Base-by-base conservation (phyloP, 2,113 vertebrate genomes). In the Todiramphus chloris region DNA sequence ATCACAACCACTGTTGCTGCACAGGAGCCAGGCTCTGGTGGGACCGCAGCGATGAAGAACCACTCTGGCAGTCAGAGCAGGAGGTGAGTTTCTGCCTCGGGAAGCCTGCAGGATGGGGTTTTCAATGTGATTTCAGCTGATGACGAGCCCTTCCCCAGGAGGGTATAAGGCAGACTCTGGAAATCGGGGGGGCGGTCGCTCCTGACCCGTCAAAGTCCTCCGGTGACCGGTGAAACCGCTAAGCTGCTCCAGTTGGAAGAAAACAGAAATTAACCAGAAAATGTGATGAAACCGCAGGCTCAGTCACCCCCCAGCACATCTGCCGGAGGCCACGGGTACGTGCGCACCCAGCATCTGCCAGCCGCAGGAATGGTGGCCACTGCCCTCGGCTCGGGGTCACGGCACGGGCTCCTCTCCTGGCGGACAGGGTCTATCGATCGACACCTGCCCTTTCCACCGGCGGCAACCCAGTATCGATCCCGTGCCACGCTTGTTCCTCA, bases 151-250 rank as follows among this genome's bases (percentile, higher is more conserved):
- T 76, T 51, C n/a, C 24, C 43, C 35, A 33, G 39, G 25, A 28
- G 39, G 35, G 43, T 4, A 0, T 5, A 4, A 37, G 21, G 50
- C 31, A 41, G 30, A 16, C 12, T 90, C 41, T 55, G 70, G 66
- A 25, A 55, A 63, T 3, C 0, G 0, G 30, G 24, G 25, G n/a
- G 12, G 28, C 2, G 25, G 14, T 60, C 4, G 0, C 6, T 58
- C 28, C 60, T 68, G 63, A 48, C 39, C 69, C 27, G 58, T 69
- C 43, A 25, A 48, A 87, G 24, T 10, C n/a, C 13, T 31, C 31
- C 0, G 0, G 72, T 8, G 46, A 55, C 37, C 58, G 16, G 11
- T 3, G 46, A 21, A 79, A 56, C 10, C 0, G 2, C 15, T 31
- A 25, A 19, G 13, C n/a, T 12, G 46, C 78, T 66, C n/a, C 16